A percentile compares a stretch with the other conserved stretches of the same genome.
Conservation (phyloP, 1,140 invertebrate species). For the Platorchestia sp. region DNA sequence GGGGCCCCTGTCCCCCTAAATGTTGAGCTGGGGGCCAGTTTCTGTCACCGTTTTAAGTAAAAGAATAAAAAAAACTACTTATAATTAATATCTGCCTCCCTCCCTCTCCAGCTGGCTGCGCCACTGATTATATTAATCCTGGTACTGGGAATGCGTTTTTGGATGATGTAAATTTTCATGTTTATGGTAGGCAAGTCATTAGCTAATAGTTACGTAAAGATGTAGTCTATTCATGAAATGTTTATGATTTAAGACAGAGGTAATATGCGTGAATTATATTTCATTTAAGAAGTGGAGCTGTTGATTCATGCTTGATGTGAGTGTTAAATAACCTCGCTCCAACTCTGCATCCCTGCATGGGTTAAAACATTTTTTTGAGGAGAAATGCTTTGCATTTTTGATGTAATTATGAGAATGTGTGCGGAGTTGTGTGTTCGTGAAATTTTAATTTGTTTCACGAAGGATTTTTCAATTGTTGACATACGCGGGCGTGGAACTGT, state of each 20-base stretch:
- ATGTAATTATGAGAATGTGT: not conserved
- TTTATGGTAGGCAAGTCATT: not conserved
- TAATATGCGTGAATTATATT: not conserved
- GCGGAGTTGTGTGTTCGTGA: not conserved
- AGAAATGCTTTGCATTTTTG: not conserved
- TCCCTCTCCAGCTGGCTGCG: too few species aligned
- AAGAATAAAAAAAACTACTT: too few species aligned
- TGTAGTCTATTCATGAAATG: too few species aligned
- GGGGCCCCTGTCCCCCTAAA: too few species aligned
- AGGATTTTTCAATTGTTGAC: not conserved
- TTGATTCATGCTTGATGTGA: not conserved
- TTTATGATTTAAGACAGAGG: too few species aligned
- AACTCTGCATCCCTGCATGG: not conserved
- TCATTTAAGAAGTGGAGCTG: not conserved
- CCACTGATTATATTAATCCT: not conserved
- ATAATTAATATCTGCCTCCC: too few species aligned
- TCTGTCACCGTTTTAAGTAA: too few species aligned
- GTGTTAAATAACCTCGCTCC: not conserved
- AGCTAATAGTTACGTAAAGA: too few species aligned
- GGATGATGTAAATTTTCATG: not conserved
- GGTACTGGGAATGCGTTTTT: not conserved
- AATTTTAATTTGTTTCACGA: not conserved
- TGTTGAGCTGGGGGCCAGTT: too few species aligned
- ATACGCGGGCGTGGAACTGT: slow-evolving; percentile 51
- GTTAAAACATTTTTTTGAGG: not conserved